Percentiles rank a stretch among this genome's conserved stretches.
phyloP scores from a whole-genome alignment of 2,797 vertebrate species.

The Gallinago stenura region DNA sequence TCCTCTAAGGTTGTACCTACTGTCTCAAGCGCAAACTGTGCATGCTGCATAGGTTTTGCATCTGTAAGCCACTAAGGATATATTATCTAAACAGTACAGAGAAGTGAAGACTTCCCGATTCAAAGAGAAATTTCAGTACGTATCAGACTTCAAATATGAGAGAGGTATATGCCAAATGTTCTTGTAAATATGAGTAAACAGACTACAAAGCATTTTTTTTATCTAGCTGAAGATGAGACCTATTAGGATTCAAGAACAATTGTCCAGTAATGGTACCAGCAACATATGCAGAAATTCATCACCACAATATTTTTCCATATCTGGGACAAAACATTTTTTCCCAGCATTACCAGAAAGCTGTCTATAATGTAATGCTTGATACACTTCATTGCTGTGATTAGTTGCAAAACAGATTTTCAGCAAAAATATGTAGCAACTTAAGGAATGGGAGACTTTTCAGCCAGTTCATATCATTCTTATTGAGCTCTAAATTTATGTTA shows the following conservation, averaged over 20 bases:
- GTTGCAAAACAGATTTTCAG: not conserved
- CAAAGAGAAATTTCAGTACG: not conserved
- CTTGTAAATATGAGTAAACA: not conserved
- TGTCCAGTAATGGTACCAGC: not conserved
- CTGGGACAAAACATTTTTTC: not conserved
- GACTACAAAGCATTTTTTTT: not conserved
- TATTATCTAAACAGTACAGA: not conserved
- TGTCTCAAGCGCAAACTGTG: not conserved
- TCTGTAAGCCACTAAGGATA: not conserved
- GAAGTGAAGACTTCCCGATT: not conserved
- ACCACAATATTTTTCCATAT: not conserved
- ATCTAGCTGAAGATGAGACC: not conserved
- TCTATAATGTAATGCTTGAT: not conserved
- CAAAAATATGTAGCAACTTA: not conserved
- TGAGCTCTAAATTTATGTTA: not conserved
- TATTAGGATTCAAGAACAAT: not conserved
- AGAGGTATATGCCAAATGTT: not conserved
- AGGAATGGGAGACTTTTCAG: not conserved
- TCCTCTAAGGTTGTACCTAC: not conserved
- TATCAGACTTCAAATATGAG: not conserved
- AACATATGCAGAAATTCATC: not conserved
- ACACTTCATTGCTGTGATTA: not conserved
- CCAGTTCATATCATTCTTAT: not conserved
- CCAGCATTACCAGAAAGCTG: not conserved
- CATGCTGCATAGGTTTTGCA: not conserved